Evolutionary conservation across 2,888 invertebrate species (phyloP).

Genomic region (Thysanoteuthis rhombus): DNA sequence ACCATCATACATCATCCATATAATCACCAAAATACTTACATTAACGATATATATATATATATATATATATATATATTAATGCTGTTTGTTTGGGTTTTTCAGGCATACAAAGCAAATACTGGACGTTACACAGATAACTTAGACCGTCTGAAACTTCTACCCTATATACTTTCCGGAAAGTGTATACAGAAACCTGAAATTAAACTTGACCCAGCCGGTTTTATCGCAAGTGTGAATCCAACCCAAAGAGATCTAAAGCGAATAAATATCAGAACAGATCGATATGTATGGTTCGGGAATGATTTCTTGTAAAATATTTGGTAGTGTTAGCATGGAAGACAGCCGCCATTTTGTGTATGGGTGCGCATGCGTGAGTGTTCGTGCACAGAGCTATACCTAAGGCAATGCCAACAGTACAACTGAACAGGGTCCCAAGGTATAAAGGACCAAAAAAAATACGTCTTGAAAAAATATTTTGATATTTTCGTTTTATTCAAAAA

Average conservation of each 20-base stretch:
- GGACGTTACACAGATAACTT: constrained; percentile 44
- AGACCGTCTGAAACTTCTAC: constrained; percentile 44
- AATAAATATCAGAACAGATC: constrained; percentile 45
- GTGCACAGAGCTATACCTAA: too few species aligned
- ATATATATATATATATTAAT: too few species aligned
- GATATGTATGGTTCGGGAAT: constrained; percentile 46
- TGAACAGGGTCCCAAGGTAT: too few species aligned
- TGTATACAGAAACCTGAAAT: constrained; percentile 45
- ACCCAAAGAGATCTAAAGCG: constrained; percentile 36
- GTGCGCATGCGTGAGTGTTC: neutral
- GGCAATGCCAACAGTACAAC: too few species aligned
- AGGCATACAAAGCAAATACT: constrained; percentile 48
- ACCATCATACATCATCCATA: too few species aligned
- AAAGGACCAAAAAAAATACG: too few species aligned
- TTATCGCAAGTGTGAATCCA: constrained; percentile 42
- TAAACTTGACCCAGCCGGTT: constrained; percentile 44
- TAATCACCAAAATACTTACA: too few species aligned
- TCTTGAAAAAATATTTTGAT: too few species aligned
- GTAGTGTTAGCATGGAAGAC: constrained; percentile 31
- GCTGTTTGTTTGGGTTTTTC: constrained; percentile 27
- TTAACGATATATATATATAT: too few species aligned
- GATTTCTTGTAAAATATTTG: constrained; percentile 36
- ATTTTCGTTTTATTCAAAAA: too few species aligned
- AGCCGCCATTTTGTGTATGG: neutral
- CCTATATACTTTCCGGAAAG: constrained; percentile 44